These are phyloP conservation scores for Seladonia tumulorum DNA, from an alignment of 2,888 invertebrate genomes.

Conservation along the genomic window DNA sequence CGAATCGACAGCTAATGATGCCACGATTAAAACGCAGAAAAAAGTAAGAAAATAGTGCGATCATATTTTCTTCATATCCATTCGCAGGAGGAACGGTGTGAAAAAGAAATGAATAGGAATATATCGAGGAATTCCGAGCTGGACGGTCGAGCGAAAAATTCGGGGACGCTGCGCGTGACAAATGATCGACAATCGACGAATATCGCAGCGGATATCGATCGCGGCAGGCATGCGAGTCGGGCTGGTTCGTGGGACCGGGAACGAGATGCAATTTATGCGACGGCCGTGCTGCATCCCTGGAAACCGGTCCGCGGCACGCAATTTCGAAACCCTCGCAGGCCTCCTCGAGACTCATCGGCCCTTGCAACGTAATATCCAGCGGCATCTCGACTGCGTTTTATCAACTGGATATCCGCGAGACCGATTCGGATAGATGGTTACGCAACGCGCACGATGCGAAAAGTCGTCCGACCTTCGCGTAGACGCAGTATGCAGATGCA, in stretches of 20 bases:
- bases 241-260: neutral
- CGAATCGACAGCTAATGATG: no score
- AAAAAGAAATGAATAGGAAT: neutral
- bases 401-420: conserved; percentile 43
- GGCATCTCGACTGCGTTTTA: conserved; percentile 39
- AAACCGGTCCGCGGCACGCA: conserved; percentile 39
- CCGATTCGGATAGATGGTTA: conserved; percentile 21
- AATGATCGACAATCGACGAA: conserved; percentile 13
- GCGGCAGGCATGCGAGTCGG: neutral
- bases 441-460: conserved; percentile 2
- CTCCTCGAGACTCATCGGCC: conserved; percentile 21
- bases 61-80: no score
- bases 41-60: no score
- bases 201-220: conserved; percentile 22
- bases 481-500: neutral
- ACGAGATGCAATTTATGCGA: conserved; percentile 41
- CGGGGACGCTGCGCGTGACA: neutral
- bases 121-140: neutral
- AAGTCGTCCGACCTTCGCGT: neutral
- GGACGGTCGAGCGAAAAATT: neutral
- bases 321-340: conserved; percentile 34
- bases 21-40: no score
- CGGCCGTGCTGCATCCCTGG: conserved; percentile 10
- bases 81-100: no score
- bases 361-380: conserved; percentile 38